Percentiles rank a stretch among this genome's conserved stretches.
These are phyloP conservation scores for Cardiocondyla obscurior DNA, from an alignment of 1,140 invertebrate species.

Conservation along the genomic window DNA sequence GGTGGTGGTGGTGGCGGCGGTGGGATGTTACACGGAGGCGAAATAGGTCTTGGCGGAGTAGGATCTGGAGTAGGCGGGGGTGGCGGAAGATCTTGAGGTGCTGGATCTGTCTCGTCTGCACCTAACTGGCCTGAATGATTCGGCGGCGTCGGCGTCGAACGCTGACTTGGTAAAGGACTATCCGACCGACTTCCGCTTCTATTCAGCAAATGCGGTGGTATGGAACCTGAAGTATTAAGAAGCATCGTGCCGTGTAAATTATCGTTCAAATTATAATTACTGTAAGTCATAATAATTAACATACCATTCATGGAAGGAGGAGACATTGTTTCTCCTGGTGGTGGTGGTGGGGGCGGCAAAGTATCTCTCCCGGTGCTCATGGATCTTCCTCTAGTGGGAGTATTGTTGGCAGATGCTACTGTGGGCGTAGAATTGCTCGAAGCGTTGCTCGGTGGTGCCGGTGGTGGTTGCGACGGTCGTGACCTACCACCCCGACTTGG, in stretches of 20 bases:
- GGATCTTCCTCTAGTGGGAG: constrained; percentile 88
- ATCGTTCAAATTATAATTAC: not conserved
- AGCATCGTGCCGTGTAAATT: not conserved
- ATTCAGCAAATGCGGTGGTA: constrained; percentile 81
- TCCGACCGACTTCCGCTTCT: constrained; percentile 82
- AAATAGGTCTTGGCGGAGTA: constrained; percentile 85
- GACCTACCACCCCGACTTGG: constrained; percentile 85
- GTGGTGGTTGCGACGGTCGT: constrained; percentile 93
- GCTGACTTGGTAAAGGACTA: constrained; percentile 83
- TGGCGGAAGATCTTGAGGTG: constrained; percentile 81
- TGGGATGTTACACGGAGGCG: constrained; percentile 83
- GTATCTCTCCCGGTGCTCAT: constrained; percentile 89
- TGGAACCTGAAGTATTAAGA: constrained; percentile 81
- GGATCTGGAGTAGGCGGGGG: constrained; percentile 86
- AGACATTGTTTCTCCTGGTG: constrained; percentile 87
- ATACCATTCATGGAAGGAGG: constrained; percentile 83
- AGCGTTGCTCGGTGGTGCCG: constrained; percentile 90
- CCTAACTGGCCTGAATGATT: constrained; percentile 76
- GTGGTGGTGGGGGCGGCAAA: constrained; percentile 95
- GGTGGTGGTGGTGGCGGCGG: constrained; percentile 85
- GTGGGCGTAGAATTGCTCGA: constrained; percentile 89
- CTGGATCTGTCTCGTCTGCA: constrained; percentile 80
- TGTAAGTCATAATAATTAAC: not conserved
- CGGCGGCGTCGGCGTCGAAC: constrained; percentile 85
- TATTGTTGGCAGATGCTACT: constrained; percentile 86